Evolutionary conservation across 2,797 vertebrate genomes (phyloP).

Genomic region (Neoniphon sammara): DNA sequence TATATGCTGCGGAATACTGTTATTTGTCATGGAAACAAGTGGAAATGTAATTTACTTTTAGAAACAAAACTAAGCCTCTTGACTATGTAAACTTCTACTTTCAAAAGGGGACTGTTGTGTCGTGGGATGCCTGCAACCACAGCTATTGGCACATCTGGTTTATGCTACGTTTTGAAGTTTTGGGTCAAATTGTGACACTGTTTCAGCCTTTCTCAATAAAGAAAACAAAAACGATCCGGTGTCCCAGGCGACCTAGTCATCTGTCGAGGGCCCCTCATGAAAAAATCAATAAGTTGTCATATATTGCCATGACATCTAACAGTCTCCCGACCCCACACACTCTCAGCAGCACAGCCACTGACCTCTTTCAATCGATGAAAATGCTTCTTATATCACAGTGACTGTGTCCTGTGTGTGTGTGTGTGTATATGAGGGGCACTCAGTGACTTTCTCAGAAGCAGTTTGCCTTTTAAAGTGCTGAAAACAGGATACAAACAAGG

Average conservation of each 20-base stretch:
- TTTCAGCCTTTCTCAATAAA: not conserved
- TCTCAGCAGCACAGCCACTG: not conserved
- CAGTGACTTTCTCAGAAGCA: constrained; percentile 30
- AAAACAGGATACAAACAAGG: constrained; percentile 43
- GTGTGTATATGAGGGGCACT: constrained; percentile 1
- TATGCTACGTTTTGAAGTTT: not conserved
- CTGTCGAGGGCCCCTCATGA: not conserved
- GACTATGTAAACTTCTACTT: not conserved
- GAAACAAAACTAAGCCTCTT: not conserved
- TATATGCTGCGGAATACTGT: constrained; percentile 2
- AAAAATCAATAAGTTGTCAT: not conserved
- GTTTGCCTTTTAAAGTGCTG: constrained; percentile 13
- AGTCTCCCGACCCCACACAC: not conserved
- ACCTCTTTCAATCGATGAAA: constrained; percentile 16
- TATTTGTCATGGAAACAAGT: not conserved
- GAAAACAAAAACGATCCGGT: not conserved
- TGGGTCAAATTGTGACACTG: constrained; percentile 12
- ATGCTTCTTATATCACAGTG: not conserved
- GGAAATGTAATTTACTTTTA: not conserved
- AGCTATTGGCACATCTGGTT: no score
- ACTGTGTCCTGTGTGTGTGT: not conserved
- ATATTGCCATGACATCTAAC: not conserved
- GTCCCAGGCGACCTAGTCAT: not conserved
- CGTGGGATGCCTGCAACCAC: no score
- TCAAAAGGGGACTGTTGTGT: not conserved